A percentile compares a stretch with the other conserved stretches of the same genome.
Evolutionary conservation across 2,888 invertebrate species (phyloP).

Genomic region (Yponomeuta plumbellus): DNA sequence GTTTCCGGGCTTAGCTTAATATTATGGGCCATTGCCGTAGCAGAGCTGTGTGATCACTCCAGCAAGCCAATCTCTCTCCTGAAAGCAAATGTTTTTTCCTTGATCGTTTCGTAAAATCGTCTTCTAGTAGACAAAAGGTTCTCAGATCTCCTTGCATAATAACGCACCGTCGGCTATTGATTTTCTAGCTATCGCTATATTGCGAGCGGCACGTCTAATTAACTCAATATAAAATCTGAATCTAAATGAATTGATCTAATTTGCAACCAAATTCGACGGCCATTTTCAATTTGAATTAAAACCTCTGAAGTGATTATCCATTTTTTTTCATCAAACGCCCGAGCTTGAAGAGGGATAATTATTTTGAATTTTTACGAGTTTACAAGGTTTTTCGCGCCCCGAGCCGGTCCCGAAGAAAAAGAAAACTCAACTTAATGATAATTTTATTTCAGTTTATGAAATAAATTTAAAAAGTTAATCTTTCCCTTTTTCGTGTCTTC

Average conservation of each 20-base stretch:
- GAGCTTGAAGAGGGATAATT: background rate
- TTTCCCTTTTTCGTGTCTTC: background rate
- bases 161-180: background rate
- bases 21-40: too few relatives aligned
- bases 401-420: background rate
- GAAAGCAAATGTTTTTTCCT: too few relatives aligned
- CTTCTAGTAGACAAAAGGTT: too few relatives aligned
- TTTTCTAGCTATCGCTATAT: background rate
- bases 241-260: background rate
- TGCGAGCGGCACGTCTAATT: background rate
- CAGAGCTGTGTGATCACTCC: too few relatives aligned
- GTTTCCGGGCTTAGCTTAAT: too few relatives aligned
- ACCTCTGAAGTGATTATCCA: background rate
- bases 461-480: background rate
- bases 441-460: slow-evolving; percentile 4
- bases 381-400: background rate
- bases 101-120: too few relatives aligned
- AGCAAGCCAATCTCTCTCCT: too few relatives aligned
- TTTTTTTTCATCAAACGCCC: background rate
- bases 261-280: background rate
- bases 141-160: too few relatives aligned
- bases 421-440: slow-evolving; percentile 1
- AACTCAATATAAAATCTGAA: background rate
- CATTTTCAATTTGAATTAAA: background rate
- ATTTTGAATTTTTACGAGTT: background rate